A percentile compares a stretch with the other conserved stretches of the same genome.
Evolutionary conservation across 2,797 vertebrate genomes (phyloP).

Genomic region (Premnoplex brunnescens): DNA sequence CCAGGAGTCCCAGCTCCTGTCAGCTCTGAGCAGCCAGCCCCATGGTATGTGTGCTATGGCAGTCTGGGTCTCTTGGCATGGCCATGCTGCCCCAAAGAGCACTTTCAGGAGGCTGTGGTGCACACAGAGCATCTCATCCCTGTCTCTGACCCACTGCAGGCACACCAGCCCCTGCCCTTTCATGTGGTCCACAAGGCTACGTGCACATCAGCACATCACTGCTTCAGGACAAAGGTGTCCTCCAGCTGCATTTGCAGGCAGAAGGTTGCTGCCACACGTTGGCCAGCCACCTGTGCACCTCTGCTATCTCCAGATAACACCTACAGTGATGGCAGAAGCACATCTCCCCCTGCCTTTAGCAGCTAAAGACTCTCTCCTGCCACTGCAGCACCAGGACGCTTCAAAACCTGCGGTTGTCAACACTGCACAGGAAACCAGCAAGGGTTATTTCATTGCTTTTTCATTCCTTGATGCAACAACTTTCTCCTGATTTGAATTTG

Average conservation of each 20-base stretch:
- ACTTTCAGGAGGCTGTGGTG: fast-evolving
- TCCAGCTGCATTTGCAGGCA: background rate
- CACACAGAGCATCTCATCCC: background rate
- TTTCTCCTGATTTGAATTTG: background rate
- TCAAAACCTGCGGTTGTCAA: background rate
- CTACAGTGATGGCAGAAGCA: background rate
- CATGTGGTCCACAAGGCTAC: background rate
- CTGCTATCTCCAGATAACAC: background rate
- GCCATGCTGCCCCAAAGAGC: background rate
- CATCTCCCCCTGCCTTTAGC: background rate
- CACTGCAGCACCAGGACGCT: background rate
- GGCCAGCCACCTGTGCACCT: background rate
- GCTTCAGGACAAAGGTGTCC: background rate
- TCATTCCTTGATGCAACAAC: constrained; percentile 7
- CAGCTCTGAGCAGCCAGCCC: background rate
- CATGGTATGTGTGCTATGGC: fast-evolving
- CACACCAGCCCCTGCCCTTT: fast-evolving
- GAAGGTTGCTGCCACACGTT: background rate
- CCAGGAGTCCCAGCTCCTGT: fast-evolving
- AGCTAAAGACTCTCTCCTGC: background rate
- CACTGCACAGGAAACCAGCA: fast-evolving
- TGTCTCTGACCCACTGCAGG: fast-evolving
- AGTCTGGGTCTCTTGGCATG: fast-evolving
- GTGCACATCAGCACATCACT: background rate
- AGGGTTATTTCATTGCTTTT: background rate